Percentiles rank a stretch among this genome's conserved stretches.
Conservation (phyloP, 2,888 invertebrate genomes). For the Ennomos fuscantarius region DNA sequence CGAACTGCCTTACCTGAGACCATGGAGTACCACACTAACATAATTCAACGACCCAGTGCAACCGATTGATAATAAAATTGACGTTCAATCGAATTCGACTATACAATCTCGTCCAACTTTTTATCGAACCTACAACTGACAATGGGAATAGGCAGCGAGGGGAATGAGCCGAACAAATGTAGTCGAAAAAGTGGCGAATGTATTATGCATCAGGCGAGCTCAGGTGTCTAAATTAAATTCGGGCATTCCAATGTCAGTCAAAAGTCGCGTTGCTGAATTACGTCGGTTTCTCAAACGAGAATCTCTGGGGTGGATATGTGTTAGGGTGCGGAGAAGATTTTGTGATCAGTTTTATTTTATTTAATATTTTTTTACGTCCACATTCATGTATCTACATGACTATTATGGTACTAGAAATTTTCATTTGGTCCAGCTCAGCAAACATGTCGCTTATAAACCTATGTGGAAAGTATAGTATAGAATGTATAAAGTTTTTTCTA, state of each 20-base stretch:
- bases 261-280: slow-evolving; percentile 50
- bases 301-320: slow-evolving; percentile 20
- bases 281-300: slow-evolving; percentile 39
- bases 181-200: slow-evolving; percentile 60
- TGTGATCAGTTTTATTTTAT: too few species aligned
- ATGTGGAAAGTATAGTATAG: too few species aligned
- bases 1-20: too few species aligned
- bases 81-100: too few species aligned
- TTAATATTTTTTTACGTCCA: not conserved
- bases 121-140: not conserved
- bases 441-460: too few species aligned
- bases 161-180: slow-evolving; percentile 52
- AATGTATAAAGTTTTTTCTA: too few species aligned
- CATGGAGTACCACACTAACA: too few species aligned
- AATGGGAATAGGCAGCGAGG: not conserved
- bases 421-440: too few species aligned
- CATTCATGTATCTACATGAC: too few species aligned
- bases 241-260: slow-evolving; percentile 68
- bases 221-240: slow-evolving; percentile 76
- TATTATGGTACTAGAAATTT: too few species aligned
- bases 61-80: too few species aligned
- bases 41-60: too few species aligned
- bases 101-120: not conserved
- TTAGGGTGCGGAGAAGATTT: not conserved
- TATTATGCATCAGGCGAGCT: slow-evolving; percentile 67